Conservation (phyloP, 2,113 vertebrate species). For the Cacatua alba region DNA sequence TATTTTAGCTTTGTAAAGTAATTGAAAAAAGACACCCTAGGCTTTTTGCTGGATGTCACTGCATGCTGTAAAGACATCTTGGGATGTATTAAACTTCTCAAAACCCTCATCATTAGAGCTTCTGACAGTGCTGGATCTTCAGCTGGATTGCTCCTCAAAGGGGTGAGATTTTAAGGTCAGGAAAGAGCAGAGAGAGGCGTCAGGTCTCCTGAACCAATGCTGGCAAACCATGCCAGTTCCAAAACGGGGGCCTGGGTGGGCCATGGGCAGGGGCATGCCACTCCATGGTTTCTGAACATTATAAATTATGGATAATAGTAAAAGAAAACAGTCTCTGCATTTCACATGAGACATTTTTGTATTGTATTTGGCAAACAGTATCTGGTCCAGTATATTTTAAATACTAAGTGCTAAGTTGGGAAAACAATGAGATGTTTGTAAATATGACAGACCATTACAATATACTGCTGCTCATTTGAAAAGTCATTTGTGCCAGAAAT, state of each 20-base stretch:
- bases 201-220: not conserved
- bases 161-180: not conserved
- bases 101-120: not conserved
- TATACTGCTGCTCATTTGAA: constrained; percentile 77
- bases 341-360: constrained; percentile 33
- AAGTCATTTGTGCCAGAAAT: constrained; percentile 78
- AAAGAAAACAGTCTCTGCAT: constrained; percentile 47
- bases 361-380: constrained; percentile 44
- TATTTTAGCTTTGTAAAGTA: constrained; percentile 37
- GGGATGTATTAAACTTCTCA: constrained; percentile 17
- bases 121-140: not conserved
- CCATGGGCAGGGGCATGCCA: not conserved
- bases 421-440: constrained; percentile 74
- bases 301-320: constrained; percentile 37
- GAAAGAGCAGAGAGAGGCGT: not conserved
- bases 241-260: not conserved
- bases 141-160: constrained; percentile 24
- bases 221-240: not conserved
- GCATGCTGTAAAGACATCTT: constrained; percentile 38
- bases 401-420: constrained; percentile 44
- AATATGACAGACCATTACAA: constrained; percentile 75
- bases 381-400: constrained; percentile 45
- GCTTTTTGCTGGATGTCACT: not conserved
- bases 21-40: constrained; percentile 14
- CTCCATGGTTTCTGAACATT: not conserved